Base-by-base conservation (phyloP, 2,113 vertebrate species). In the Oryzias celebensis region DNA sequence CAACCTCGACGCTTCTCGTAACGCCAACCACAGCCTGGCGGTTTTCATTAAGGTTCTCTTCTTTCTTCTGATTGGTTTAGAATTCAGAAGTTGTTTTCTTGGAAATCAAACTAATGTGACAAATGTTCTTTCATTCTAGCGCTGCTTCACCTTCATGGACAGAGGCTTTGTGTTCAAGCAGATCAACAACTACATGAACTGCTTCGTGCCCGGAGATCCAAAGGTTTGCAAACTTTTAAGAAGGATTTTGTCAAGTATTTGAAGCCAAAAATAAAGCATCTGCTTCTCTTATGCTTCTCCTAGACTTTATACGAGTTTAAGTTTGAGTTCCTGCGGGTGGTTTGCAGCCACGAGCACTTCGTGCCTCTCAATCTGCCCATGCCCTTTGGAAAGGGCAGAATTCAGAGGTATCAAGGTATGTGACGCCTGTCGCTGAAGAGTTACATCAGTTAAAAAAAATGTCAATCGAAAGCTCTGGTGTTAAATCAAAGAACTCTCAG, bases 131-230 rank as follows among this genome's bases (percentile, higher is more conserved):
- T 62, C 13, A 20, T 20, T 22, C 46, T 43, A 99, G 97, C 94
- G 93, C 58, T 99, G 96, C 87, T 97, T 98, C 87, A 98, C 97
- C 62, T 96, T 98, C 74, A 97, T 99, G 97, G 97, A 99, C 71
- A 90, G 97, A 78, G 97, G 97, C 71, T 99, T 99, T 47, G 92
- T 97, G 56, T 97, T 99, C 89, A 98, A 98, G 75, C 97, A 95
- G 85, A 99, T 99, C 86, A 98, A 98, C 91, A 97, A 95, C 89
- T 99, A 98, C 88, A 95, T 96, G 85, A 95, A 94, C 86, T 98
- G 93, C 86, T 99, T 99, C 85, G 73, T 95, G 36, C 95, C 96
- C 18, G 97, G 96, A 87, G 97, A 98, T 84, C 92, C 97, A 0
- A 99, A 98, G 95, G 97, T 99, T 22, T 91, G 47, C 41, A 44